phyloP scores from a whole-genome alignment of 2,113 vertebrate genomes.

The Channa argus region DNA sequence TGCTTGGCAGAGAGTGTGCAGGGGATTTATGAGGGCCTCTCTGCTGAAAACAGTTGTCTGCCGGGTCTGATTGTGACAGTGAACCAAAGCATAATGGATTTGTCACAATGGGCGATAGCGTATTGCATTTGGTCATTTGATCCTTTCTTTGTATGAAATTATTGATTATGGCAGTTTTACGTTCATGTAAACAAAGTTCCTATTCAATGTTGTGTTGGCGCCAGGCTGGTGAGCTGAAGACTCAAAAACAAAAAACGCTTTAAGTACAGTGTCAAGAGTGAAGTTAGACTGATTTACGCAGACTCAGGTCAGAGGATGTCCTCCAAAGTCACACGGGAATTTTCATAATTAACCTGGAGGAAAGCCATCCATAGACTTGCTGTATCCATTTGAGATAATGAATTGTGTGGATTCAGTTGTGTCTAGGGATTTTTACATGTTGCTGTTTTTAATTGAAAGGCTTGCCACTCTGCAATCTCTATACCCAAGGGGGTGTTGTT shows the following conservation, averaged over 20 bases:
- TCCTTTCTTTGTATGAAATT: neutral
- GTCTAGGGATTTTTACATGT: conserved; percentile 40
- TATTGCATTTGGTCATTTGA: neutral
- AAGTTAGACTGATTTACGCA: neutral
- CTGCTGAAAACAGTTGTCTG: no score
- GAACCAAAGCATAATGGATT: neutral
- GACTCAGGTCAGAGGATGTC: conserved; percentile 4
- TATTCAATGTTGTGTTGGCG: neutral
- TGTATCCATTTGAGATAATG: conserved; percentile 54
- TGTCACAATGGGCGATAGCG: neutral
- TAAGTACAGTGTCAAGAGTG: conserved; percentile 14
- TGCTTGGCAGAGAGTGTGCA: neutral
- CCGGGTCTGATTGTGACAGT: no score
- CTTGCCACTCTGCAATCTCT: conserved; percentile 28
- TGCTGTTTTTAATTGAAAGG: conserved; percentile 59
- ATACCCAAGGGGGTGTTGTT: conserved; percentile 25
- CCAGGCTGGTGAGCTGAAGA: neutral
- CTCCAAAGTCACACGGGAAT: conserved; percentile 4
- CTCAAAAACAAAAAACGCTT: neutral
- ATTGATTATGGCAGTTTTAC: neutral
- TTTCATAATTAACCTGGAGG: conserved; percentile 33
- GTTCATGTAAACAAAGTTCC: neutral
- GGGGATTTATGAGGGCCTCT: no score
- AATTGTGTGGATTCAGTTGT: conserved; percentile 30
- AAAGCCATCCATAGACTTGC: conserved; percentile 26